Evolutionary conservation across 2,797 vertebrate species (phyloP), one percentile per base, ranked within the genome.

Genomic region (Melanotaenia boesemani): DNA sequence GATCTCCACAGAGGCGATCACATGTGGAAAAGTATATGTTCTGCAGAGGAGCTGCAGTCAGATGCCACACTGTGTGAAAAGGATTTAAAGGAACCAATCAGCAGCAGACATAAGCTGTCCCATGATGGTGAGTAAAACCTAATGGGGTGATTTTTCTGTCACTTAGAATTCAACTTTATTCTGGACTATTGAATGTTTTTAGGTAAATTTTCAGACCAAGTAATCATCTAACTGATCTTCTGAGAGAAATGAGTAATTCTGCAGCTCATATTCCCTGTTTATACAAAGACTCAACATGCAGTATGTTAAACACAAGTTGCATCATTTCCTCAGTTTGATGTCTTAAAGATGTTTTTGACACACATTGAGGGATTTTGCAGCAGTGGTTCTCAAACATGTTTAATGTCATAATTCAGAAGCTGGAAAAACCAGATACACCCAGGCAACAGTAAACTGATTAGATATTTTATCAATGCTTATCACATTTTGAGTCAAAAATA

Each of bases 101-200:
- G n/a, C 10, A 16, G 65, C 48, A 55, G 59, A 71, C 74, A 52
- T 10, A 69, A 57, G 59, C 71, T 37, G 28, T 44, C 56, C 41
- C n/a, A 4, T 57, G 57, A 67, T 61, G 54, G 92, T 88, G 41
- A 89, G 91, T 90, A 60, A 26, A 71, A 73, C 18, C 0, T 24
- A 0, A 22, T 0, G 1, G 36, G n/a, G 15, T 4, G 12, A 34
- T 0, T 52, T 30, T 9, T 22, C 37, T 8, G 8, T 7, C 20
- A 57, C 32, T 26, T 52, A 12, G 28, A 34, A 1, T 44, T 48
- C 37, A 55, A 1, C 11, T n/a, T 13, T 16, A 13, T 16, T 48
- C 16, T 62, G 6, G 5, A 30, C n/a, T 32, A 2, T 2, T 15
- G 24, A 13, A 4, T 58, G 15, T 18, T 18, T 44, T 44, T 6